Conservation (phyloP, 2,113 vertebrate species). For the Perccottus glenii region DNA sequence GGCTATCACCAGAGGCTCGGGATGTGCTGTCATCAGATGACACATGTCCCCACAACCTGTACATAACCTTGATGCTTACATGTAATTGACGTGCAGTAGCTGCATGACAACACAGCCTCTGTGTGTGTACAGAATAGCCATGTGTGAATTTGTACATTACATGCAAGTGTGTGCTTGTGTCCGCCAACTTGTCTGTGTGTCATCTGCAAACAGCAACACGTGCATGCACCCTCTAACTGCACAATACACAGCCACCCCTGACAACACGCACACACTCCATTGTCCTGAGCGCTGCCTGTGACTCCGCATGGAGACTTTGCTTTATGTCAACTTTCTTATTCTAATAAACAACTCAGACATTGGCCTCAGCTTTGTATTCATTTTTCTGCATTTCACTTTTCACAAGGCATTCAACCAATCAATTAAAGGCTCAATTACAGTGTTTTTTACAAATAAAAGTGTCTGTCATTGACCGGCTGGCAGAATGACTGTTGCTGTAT, state of each 20-base stretch:
- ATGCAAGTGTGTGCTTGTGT: constrained; percentile 74
- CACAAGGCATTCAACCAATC: background rate
- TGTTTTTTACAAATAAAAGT: background rate
- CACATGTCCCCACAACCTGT: constrained; percentile 67
- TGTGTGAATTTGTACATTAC: constrained; percentile 78
- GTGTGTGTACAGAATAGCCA: constrained; percentile 75
- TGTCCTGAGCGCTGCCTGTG: constrained; percentile 72
- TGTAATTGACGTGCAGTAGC: constrained; percentile 78
- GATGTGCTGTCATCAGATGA: constrained; percentile 54
- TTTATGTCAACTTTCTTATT: constrained; percentile 82
- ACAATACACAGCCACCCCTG: constrained; percentile 37
- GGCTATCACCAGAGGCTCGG: constrained; percentile 47
- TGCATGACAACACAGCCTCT: constrained; percentile 80
- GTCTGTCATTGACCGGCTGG: background rate
- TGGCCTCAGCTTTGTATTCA: constrained; percentile 32
- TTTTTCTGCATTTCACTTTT: constrained; percentile 6
- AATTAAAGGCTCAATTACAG: too few species aligned
- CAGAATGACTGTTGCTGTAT: too few species aligned
- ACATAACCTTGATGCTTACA: constrained; percentile 75
- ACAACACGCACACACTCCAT: constrained; percentile 47
- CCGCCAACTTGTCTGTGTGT: constrained; percentile 60
- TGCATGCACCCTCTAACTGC: constrained; percentile 68
- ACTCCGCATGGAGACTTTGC: constrained; percentile 79
- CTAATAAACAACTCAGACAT: constrained; percentile 79
- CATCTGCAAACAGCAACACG: constrained; percentile 63